Conservation (phyloP, 2,113 vertebrate species). For the Notothenia rossii region DNA sequence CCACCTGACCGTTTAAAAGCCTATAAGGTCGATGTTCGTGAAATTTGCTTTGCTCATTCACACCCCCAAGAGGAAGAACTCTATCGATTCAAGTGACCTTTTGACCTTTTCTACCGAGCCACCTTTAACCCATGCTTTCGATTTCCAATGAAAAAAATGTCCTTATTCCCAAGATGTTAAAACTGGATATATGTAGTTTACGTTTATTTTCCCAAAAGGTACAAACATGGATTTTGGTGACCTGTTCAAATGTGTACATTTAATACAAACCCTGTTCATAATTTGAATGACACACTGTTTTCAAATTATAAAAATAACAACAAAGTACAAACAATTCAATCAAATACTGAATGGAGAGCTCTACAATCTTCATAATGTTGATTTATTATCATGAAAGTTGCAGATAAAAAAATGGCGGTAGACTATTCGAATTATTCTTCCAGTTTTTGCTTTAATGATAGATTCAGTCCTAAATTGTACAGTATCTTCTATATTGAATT, state of each 20-base stretch:
- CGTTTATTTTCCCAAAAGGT: background rate
- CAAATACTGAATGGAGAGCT: no score
- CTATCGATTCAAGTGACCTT: background rate
- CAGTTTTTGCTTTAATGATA: no score
- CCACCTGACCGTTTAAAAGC: background rate
- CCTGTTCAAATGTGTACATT: background rate
- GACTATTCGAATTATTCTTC: no score
- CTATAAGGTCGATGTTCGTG: slow-evolving; percentile 18
- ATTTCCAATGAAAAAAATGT: slow-evolving; percentile 13
- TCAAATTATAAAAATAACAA: no score
- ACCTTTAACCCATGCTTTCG: background rate
- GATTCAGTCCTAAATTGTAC: no score
- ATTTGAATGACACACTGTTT: no score
- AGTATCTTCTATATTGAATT: no score
- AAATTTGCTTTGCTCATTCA: slow-evolving; percentile 4
- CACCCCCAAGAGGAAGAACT: background rate
- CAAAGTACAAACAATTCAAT: no score
- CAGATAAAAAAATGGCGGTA: no score
- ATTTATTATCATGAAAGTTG: no score
- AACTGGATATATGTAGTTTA: background rate
- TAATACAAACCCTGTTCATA: background rate
- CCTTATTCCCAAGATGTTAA: background rate
- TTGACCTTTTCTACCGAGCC: background rate
- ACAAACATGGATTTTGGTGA: background rate
- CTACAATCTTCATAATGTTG: no score